Base-by-base conservation (phyloP, 2,797 vertebrate species). In the Tamandua tetradactyla region DNA sequence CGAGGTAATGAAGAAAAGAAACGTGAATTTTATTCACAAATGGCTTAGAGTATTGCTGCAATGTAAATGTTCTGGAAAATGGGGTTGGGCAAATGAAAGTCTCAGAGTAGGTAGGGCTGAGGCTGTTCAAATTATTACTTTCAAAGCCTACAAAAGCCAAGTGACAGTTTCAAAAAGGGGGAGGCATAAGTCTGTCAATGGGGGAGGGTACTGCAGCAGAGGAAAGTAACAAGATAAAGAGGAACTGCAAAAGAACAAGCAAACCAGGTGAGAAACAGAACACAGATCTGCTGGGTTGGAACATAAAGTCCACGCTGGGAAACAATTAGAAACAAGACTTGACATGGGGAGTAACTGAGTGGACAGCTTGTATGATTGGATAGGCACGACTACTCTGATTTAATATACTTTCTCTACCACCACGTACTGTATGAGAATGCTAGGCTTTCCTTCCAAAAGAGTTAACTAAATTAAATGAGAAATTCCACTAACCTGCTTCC, bases 211-310 rank as follows among this genome's bases (percentile, higher is more conserved):
- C 1, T 15, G 42, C 27, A 87, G 49, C 83, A 32, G 49, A 90
- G 32, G 42, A 71, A 81, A 89, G 55, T 1, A 84, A 68, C 37
- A 40, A 20, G 6, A 85, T 49, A 10, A 80, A 80, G 71, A 87
- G 30, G 69, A 92, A 74, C 59, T 32, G 47, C 92, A 59, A 64
- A 79, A 57, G 42, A 94, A 59, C 25, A 86, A 93, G 81, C 27
- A 42, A 93, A 71, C 57, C 78, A 25, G 66, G 52, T 90, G 89
- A 83, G 93, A 94, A 82, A 94, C 37, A 93, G 52, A 94, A 86
- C 69, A 57, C 72, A 79, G 75, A 85, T 92, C 44, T 94, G 62
- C 17, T 55, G 49, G 71, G 66, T 25, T 47, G 42, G 91, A 95
- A 91, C 80, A 84, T 72, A 57, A 30, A 94, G 89, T 90, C 57